These are phyloP conservation scores for Drosophila pruinosa DNA, from an alignment of 1,140 invertebrate genomes.

Conservation along the genomic window DNA sequence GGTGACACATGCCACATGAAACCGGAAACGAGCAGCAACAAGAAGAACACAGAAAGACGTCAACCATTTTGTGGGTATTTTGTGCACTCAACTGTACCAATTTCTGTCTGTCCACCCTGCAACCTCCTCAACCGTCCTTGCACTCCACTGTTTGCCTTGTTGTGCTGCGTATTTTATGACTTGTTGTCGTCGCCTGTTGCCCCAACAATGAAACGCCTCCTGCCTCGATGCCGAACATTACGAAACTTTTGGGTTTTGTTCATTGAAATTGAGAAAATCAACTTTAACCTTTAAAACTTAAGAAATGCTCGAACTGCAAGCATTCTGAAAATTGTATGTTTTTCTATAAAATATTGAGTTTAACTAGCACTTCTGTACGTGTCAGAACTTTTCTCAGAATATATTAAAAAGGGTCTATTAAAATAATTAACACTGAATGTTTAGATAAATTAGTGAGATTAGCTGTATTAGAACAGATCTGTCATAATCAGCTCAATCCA, in stretches of 20 bases:
- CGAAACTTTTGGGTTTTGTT: slow-evolving; percentile 50
- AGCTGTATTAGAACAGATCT: too few species aligned
- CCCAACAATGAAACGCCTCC: background rate
- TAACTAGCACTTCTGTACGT: too few species aligned
- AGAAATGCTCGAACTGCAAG: background rate
- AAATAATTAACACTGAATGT: background rate
- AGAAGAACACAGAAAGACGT: slow-evolving; percentile 35
- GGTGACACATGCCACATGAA: slow-evolving; percentile 72
- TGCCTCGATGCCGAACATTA: slow-evolving; percentile 25
- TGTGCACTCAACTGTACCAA: slow-evolving; percentile 59
- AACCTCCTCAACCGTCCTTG: background rate
- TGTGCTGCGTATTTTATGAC: slow-evolving; percentile 71
- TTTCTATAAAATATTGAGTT: too few species aligned
- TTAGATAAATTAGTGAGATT: too few species aligned
- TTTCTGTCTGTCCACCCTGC: slow-evolving; percentile 11
- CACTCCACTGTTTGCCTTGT: slow-evolving; percentile 40
- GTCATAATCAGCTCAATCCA: too few species aligned
- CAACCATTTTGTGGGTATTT: slow-evolving; percentile 61
- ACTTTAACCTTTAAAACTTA: slow-evolving; percentile 33
- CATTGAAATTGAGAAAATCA: slow-evolving; percentile 56
- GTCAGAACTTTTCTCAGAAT: too few species aligned
- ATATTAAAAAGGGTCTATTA: background rate
- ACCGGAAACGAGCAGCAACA: slow-evolving; percentile 41
- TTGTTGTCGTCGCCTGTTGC: slow-evolving; percentile 59
- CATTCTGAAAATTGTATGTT: background rate